These are phyloP conservation scores for Diabrotica undecimpunctata DNA, from an alignment of 1,140 invertebrate species.

Conservation along the genomic window DNA sequence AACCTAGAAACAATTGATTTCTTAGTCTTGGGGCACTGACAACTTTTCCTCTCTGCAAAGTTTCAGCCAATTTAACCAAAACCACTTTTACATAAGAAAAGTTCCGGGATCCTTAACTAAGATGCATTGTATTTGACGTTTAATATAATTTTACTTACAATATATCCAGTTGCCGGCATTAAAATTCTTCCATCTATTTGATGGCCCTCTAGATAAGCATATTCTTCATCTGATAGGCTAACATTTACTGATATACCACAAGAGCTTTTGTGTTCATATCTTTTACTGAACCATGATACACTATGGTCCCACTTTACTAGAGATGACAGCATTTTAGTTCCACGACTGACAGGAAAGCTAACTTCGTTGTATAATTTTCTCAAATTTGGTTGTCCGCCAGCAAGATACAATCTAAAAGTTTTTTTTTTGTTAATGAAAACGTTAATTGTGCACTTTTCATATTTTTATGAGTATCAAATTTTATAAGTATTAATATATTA, in stretches of 20 bases:
- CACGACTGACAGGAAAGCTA: constrained; percentile 76
- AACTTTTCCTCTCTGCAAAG: too few relatives aligned
- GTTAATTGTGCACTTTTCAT: too few relatives aligned
- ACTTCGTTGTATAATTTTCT: constrained; percentile 71
- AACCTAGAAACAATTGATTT: too few relatives aligned
- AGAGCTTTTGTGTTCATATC: constrained; percentile 11
- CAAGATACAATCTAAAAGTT: constrained; percentile 67
- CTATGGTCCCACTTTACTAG: constrained; percentile 89
- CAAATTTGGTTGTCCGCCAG: constrained; percentile 73
- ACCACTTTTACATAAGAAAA: too few relatives aligned
- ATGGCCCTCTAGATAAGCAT: constrained; percentile 72
- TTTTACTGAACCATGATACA: constrained; percentile 60
- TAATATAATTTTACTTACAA: constrained; percentile 52
- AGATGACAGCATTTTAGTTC: constrained; percentile 82
- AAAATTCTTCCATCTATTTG: constrained; percentile 88
- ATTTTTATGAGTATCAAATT: too few relatives aligned
- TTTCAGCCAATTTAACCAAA: too few relatives aligned
- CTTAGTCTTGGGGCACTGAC: too few relatives aligned
- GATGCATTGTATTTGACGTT: too few relatives aligned
- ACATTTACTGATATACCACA: constrained; percentile 18
- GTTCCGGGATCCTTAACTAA: too few relatives aligned
- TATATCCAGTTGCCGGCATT: constrained; percentile 92
- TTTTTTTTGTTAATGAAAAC: too few relatives aligned
- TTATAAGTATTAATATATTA: too few relatives aligned
- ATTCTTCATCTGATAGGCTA: constrained; percentile 10